phyloP scores from a whole-genome alignment of 2,888 invertebrate species.

The Ferrisia virgata region DNA sequence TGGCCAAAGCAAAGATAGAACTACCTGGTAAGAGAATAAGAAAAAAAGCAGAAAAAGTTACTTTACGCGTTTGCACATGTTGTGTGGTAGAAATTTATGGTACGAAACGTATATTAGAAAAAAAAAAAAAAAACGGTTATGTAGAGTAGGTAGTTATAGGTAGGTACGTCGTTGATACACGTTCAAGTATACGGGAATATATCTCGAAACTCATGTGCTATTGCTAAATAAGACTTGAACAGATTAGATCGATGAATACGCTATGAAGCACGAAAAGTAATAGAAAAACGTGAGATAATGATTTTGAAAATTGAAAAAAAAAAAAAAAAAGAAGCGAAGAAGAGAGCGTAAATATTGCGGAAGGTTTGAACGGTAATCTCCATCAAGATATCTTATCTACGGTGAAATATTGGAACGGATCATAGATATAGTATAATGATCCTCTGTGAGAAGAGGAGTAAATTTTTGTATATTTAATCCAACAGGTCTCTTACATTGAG shows the following conservation, averaged over 20 bases:
- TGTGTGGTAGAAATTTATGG: neutral
- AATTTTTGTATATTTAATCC: neutral
- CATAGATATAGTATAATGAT: neutral
- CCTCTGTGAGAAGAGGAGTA: neutral
- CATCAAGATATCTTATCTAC: neutral
- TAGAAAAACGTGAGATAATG: constrained; percentile 27
- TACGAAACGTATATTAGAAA: neutral
- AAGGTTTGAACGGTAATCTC: neutral
- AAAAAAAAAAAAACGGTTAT: neutral
- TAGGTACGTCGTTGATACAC: neutral
- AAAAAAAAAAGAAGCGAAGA: neutral
- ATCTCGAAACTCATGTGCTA: neutral
- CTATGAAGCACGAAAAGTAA: constrained; percentile 10
- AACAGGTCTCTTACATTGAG: neutral
- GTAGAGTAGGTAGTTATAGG: neutral
- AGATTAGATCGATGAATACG: neutral
- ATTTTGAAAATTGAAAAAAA: constrained; percentile 2
- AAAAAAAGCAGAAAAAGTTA: neutral
- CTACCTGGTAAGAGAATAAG: neutral
- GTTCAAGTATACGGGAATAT: neutral
- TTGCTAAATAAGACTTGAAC: neutral
- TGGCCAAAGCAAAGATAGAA: neutral
- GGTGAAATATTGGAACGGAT: neutral
- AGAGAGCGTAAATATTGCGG: neutral
- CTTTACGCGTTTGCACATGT: neutral